A percentile compares a stretch with the other conserved stretches of the same genome.
Evolutionary conservation across 2,797 vertebrate genomes (phyloP).

Genomic region (Phylloscopus collybita): DNA sequence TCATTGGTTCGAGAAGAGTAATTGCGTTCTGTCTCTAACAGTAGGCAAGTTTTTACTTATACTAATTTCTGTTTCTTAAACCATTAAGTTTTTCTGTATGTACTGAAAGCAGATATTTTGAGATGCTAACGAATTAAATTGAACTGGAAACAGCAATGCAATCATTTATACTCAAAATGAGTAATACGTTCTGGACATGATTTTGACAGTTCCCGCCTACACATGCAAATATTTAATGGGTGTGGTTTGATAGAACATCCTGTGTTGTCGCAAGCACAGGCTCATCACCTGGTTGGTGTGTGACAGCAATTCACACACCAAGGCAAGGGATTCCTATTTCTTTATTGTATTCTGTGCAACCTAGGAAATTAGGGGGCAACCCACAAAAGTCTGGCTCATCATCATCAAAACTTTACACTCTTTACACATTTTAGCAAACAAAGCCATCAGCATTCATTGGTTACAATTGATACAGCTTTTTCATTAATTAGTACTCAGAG

Average conservation of each 20-base stretch:
- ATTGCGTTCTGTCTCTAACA: background rate
- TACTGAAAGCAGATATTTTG: background rate
- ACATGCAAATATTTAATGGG: background rate
- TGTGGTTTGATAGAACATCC: background rate
- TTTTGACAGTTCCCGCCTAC: background rate
- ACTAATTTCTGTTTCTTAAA: background rate
- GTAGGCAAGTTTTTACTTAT: background rate
- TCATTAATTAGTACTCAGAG: background rate
- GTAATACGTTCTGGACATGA: background rate
- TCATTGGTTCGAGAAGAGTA: background rate
- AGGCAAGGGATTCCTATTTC: background rate
- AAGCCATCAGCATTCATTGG: background rate
- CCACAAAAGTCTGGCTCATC: background rate
- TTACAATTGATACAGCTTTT: background rate
- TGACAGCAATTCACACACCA: background rate
- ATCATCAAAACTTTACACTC: background rate
- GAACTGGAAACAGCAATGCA: background rate
- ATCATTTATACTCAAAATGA: background rate
- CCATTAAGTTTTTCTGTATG: background rate
- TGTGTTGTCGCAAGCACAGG: background rate
- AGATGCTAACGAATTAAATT: constrained; percentile 19
- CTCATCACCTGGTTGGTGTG: background rate
- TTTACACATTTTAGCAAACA: background rate
- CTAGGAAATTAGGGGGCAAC: background rate
- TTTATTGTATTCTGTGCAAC: background rate